phyloP scores from a whole-genome alignment of 1,140 invertebrate genomes.

The Zaprionus camerounensis region DNA sequence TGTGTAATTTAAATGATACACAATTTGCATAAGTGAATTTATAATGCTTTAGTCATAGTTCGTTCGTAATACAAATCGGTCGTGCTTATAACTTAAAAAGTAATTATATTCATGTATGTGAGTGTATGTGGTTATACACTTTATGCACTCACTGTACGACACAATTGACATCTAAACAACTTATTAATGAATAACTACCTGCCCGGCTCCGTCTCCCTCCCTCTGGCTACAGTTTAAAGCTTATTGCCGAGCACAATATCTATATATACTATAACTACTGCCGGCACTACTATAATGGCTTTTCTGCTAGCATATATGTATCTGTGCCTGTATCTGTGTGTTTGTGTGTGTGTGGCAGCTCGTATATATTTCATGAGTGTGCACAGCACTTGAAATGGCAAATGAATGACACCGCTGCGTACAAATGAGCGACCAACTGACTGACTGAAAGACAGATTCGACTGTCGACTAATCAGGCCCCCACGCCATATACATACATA shows the following conservation, averaged over 20 bases:
- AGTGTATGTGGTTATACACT: constrained; percentile 30
- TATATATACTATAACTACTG: constrained; percentile 44
- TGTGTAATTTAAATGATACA: constrained; percentile 20
- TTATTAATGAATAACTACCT: constrained; percentile 74
- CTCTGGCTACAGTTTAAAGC: constrained; percentile 68
- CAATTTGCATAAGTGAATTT: constrained; percentile 46
- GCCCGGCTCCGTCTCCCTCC: constrained; percentile 31
- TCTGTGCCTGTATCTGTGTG: constrained; percentile 28
- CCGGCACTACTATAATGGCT: constrained; percentile 56
- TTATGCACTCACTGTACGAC: constrained; percentile 61
- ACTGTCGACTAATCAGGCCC: constrained; percentile 74
- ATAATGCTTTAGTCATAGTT: constrained; percentile 36
- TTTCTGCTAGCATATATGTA: constrained; percentile 14
- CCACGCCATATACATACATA: constrained; percentile 47
- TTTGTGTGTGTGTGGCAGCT: constrained; percentile 23
- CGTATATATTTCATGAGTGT: constrained; percentile 52
- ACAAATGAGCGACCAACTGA: constrained; percentile 53
- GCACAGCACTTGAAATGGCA: constrained; percentile 79
- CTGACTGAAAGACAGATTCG: constrained; percentile 41
- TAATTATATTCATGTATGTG: constrained; percentile 33
- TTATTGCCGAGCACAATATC: constrained; percentile 63
- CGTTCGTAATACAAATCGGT: constrained; percentile 2
- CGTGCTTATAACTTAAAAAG: constrained; percentile 27
- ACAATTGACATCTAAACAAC: constrained; percentile 78
- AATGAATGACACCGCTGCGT: constrained; percentile 77